A percentile compares a stretch with the other conserved stretches of the same genome.
phyloP scores from a whole-genome alignment of 2,888 invertebrate species.

The Brachylomia viminalis region DNA sequence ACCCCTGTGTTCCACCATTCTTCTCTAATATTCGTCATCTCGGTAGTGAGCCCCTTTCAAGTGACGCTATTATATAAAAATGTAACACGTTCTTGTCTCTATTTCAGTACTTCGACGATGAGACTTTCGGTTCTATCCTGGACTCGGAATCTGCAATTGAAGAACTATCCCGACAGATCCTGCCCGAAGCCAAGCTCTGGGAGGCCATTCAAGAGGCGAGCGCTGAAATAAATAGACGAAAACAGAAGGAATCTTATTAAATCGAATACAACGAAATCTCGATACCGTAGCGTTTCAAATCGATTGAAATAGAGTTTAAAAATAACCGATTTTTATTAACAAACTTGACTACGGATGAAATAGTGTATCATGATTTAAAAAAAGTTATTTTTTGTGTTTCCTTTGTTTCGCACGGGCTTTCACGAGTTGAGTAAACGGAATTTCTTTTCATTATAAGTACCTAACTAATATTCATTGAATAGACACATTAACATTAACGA shows the following conservation, averaged over 20 bases:
- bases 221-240: slow-evolving; percentile 92
- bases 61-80: not conserved
- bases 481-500: not conserved
- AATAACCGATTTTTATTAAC: slow-evolving; percentile 30
- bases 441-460: too few species aligned
- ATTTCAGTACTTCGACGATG: slow-evolving; percentile 88
- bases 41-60: not conserved
- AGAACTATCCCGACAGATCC: slow-evolving; percentile 94
- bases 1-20: too few species aligned
- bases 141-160: slow-evolving; percentile 93
- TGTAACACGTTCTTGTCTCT: not conserved
- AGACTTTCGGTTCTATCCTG: slow-evolving; percentile 92
- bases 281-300: slow-evolving; percentile 66
- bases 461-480: not conserved
- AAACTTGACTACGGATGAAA: slow-evolving; percentile 40
- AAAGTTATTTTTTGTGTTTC: not conserved
- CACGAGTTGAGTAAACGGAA: too few species aligned
- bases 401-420: not conserved
- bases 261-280: slow-evolving; percentile 45
- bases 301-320: slow-evolving; percentile 49
- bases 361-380: slow-evolving; percentile 16
- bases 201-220: slow-evolving; percentile 95
- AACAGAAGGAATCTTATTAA: slow-evolving; percentile 86
- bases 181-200: slow-evolving; percentile 94
- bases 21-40: not conserved